A percentile compares a stretch with the other conserved stretches of the same genome.
Conservation (phyloP, 1,140 invertebrate species). For the Lethocerus indicus region DNA sequence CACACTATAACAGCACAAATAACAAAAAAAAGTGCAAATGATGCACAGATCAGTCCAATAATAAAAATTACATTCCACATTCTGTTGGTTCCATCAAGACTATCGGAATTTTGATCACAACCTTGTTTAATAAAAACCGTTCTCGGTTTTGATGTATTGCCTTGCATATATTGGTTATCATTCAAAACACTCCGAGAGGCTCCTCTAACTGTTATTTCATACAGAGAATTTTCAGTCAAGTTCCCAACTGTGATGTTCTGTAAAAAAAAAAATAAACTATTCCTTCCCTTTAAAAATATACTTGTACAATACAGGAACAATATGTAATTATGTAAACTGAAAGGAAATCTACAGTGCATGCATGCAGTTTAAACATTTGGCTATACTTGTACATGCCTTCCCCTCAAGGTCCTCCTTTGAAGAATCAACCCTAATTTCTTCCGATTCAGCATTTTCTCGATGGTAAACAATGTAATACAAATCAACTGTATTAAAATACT, state of each 20-base stretch:
- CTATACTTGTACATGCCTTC: conserved; percentile 30
- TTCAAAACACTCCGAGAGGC: conserved; percentile 49
- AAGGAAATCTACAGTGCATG: background rate
- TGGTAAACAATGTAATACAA: conserved; percentile 59
- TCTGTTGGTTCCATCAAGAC: conserved; percentile 28
- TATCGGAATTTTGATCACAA: conserved; percentile 8
- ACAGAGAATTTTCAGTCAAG: conserved; percentile 51
- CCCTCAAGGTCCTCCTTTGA: conserved; percentile 38
- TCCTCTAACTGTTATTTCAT: conserved; percentile 54
- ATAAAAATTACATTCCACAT: conserved; percentile 32
- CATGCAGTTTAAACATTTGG: no score
- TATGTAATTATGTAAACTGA: no score
- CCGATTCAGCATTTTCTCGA: conserved; percentile 36
- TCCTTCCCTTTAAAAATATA: no score
- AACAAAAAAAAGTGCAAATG: conserved; percentile 48
- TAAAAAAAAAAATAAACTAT: conserved; percentile 2
- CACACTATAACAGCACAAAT: conserved; percentile 54
- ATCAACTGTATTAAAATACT: conserved; percentile 57
- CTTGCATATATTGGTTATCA: conserved; percentile 40
- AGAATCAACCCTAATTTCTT: conserved; percentile 41
- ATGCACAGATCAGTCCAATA: conserved; percentile 52
- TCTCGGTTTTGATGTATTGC: conserved; percentile 40
- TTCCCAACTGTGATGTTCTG: conserved; percentile 36
- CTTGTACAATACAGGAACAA: no score
- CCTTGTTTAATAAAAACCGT: conserved; percentile 28